phyloP scores from a whole-genome alignment of 2,113 vertebrate genomes.

The Ranitomeya variabilis region DNA sequence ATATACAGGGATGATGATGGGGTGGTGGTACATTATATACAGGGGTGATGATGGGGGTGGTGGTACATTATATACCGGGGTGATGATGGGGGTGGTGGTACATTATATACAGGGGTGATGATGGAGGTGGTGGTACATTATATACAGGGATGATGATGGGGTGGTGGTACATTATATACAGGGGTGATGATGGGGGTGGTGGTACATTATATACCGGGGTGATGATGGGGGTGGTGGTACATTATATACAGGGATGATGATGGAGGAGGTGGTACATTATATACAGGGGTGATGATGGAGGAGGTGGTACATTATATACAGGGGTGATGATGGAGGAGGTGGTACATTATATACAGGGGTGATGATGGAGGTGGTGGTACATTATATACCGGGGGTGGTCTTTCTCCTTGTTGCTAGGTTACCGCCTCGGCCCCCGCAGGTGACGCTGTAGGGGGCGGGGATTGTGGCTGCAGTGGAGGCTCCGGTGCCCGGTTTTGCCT shows the following conservation, averaged over 20 bases:
- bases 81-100: background rate
- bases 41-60: background rate
- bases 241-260: background rate
- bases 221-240: background rate
- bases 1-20: background rate
- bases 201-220: background rate
- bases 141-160: background rate
- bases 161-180: background rate
- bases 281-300: background rate
- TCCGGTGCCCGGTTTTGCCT: background rate
- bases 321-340: background rate
- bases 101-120: background rate
- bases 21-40: background rate
- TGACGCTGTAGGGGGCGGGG: background rate
- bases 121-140: background rate
- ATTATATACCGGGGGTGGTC: background rate
- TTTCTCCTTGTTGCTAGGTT: background rate
- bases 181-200: background rate
- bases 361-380: background rate
- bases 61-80: background rate
- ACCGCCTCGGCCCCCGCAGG: background rate
- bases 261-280: background rate
- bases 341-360: background rate
- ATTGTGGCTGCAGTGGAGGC: background rate
- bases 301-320: background rate